A percentile compares a stretch with the other conserved stretches of the same genome.
phyloP scores from a whole-genome alignment of 30 jellyfish, hydroid and myxozoan genomes.

The Haliclystus octoradiatus region DNA sequence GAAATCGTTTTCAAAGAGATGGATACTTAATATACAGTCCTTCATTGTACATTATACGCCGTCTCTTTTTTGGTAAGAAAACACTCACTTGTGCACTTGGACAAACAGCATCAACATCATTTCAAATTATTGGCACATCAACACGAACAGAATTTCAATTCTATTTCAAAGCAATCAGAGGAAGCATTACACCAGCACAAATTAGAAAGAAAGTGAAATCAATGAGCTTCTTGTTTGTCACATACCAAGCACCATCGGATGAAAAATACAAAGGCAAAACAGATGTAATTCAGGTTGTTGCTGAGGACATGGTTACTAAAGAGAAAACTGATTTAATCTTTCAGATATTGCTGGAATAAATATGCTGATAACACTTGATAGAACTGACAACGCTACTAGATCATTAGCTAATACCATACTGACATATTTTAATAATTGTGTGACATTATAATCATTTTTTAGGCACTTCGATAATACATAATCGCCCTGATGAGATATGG shows the following conservation, averaged over 20 bases:
- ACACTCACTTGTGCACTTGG: not conserved
- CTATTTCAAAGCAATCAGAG: not conserved
- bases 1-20: slow-evolving; percentile 47
- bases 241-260: not conserved
- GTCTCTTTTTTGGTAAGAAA: not conserved
- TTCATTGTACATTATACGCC: slow-evolving; percentile 42
- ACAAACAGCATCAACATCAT: not conserved
- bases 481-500: too few relatives aligned
- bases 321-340: not conserved
- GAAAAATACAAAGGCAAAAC: not conserved
- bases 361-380: too few relatives aligned
- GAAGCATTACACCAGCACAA: not conserved
- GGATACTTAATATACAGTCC: slow-evolving; percentile 35
- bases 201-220: not conserved
- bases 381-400: too few relatives aligned
- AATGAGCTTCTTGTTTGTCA: not conserved
- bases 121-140: not conserved
- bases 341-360: not conserved
- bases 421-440: too few relatives aligned
- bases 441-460: too few relatives aligned
- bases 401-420: too few relatives aligned
- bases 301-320: not conserved
- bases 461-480: too few relatives aligned
- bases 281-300: not conserved
- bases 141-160: not conserved